A percentile compares a stretch with the other conserved stretches of the same genome.
Evolutionary conservation across 2,797 vertebrate species (phyloP).

Genomic region (Cyprinella venusta): DNA sequence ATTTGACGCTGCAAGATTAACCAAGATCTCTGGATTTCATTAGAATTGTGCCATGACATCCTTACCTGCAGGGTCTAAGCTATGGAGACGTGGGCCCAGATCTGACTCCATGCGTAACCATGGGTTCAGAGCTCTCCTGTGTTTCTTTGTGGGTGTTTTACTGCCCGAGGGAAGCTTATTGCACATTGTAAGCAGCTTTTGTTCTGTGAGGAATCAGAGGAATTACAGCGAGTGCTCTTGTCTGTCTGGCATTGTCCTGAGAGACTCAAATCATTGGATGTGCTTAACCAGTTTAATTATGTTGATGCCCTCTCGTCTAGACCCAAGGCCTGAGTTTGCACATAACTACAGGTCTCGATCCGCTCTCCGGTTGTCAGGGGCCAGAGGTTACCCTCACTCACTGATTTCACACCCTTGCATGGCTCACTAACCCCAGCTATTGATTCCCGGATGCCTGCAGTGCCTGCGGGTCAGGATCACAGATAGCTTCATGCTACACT

Average conservation of each 20-base stretch:
- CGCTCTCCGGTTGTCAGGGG: neutral
- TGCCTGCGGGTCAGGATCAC: slow-evolving; percentile 34
- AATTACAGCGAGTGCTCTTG: slow-evolving; percentile 1
- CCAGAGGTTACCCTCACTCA: slow-evolving; percentile 11
- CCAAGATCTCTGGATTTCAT: slow-evolving; percentile 51
- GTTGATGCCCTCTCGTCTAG: slow-evolving; percentile 32
- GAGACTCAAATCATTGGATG: slow-evolving; percentile 57
- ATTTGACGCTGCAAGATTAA: slow-evolving; percentile 45
- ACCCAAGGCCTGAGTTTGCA: slow-evolving; percentile 38
- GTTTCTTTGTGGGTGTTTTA: slow-evolving; percentile 34
- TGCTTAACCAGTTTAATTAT: slow-evolving; percentile 49
- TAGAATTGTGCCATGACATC: slow-evolving; percentile 34
- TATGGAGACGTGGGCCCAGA: slow-evolving; percentile 27
- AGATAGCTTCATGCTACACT: slow-evolving; percentile 50
- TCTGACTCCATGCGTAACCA: slow-evolving; percentile 45
- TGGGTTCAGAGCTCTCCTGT: slow-evolving; percentile 33
- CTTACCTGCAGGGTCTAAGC: slow-evolving; percentile 49
- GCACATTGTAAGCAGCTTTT: slow-evolving; percentile 40
- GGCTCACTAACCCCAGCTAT: slow-evolving; percentile 46
- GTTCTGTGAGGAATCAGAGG: slow-evolving; percentile 14
- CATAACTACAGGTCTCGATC: slow-evolving; percentile 24
- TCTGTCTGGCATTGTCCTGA: slow-evolving; percentile 34
- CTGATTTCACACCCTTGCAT: slow-evolving; percentile 43
- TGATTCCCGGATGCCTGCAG: slow-evolving; percentile 54
- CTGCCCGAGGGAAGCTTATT: slow-evolving; percentile 26